Percentiles rank a stretch among this genome's conserved stretches.
Conservation (phyloP, 2,113 vertebrate genomes). For the Corythaixoides concolor region DNA sequence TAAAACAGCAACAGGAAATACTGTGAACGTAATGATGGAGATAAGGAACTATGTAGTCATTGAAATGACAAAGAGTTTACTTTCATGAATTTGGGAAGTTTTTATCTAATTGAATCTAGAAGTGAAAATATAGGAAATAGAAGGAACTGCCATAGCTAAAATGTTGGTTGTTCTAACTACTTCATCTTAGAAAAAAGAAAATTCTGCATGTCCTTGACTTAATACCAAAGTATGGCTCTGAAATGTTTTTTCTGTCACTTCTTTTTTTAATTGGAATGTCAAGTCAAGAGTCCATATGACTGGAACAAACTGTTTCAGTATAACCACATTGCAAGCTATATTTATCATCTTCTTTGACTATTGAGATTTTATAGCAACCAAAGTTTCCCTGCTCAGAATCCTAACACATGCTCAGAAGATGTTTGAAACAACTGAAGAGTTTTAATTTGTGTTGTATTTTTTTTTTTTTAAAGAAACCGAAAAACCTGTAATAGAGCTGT, state of each 20-base stretch:
- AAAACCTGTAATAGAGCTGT: background rate
- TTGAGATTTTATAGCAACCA: constrained; percentile 33
- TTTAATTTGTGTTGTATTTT: background rate
- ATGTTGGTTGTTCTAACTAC: background rate
- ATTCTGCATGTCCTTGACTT: background rate
- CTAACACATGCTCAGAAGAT: constrained; percentile 14
- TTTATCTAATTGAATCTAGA: background rate
- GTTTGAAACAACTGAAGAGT: background rate
- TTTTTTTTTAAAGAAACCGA: background rate
- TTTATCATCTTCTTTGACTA: constrained; percentile 42
- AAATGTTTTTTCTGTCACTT: constrained; percentile 30
- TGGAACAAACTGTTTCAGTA: constrained; percentile 60
- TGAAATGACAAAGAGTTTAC: background rate
- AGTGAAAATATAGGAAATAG: background rate
- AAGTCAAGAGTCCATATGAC: constrained; percentile 39
- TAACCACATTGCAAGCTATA: constrained; percentile 41
- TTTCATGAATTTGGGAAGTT: background rate
- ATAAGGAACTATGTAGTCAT: background rate
- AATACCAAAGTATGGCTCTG: background rate
- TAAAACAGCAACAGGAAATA: background rate
- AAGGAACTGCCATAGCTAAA: background rate
- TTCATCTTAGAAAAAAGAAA: constrained; percentile 19
- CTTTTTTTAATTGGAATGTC: constrained; percentile 56
- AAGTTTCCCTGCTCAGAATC: background rate
- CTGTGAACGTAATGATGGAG: background rate